Evolutionary conservation across 2,888 invertebrate genomes (phyloP), one percentile per base, ranked within the genome.

Genomic region (Drosophila trichaetosa): DNA sequence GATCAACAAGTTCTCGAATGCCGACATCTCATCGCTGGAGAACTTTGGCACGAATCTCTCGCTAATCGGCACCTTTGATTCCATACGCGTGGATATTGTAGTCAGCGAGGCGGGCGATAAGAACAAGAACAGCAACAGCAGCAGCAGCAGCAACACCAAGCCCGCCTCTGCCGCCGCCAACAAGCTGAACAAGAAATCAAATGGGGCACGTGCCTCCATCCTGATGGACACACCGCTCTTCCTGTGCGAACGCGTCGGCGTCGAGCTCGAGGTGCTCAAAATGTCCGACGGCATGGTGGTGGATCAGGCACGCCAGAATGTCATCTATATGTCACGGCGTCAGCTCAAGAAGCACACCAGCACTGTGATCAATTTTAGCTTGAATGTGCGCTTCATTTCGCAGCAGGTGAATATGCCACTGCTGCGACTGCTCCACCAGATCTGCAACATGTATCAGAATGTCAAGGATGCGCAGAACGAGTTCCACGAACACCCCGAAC

Each of bases 381-480:
- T 97, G 70, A 97, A 97, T 91, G 96, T 98, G 82, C 95, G 97
- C 62, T 97, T 97, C 91, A 98, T 99, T 86, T 97, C 97, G 54
- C 99, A 99, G 92, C 97, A 98, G 94, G 98, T 95, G 61, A 99
- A 99, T 93, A 98, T 99, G 98, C 98, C 99, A 0, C 94, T 99
- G 42, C 94, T 99, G 53, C 94, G 99, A 59, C 94, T 99, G 60
- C 94, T 99, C 69, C 98, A 99, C 93, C 99, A 99, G 94, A 98
- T 99, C 91, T 97, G 97, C 89, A 98, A 98, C 91, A 98, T 99
- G 98, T 98, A 98, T 93, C 98, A 98, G 93, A 99, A 98, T 92
- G 98, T 99, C 2, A 97, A 98, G 91, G 98, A 98, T 91, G 98
- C 98, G 0, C 97, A 98, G 91, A 96, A 96, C 83, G 98, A 98